A percentile compares a stretch with the other conserved stretches of the same genome.
Conservation (phyloP, 2,888 invertebrate species). For the Drosophila fungiperda region DNA sequence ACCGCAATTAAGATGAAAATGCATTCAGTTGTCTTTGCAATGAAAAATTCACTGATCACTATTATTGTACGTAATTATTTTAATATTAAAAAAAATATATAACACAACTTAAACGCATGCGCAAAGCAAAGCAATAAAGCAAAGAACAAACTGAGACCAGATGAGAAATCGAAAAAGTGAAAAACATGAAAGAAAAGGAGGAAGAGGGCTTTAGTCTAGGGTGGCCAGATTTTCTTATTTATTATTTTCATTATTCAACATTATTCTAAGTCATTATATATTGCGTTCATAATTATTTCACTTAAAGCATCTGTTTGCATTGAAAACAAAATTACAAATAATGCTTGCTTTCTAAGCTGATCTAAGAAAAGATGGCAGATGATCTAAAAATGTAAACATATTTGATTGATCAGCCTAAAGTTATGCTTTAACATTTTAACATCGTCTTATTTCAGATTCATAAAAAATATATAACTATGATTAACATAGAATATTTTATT, state of each 20-base stretch:
- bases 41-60: background rate
- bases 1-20: background rate
- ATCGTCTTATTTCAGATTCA: background rate
- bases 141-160: background rate
- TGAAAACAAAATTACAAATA: background rate
- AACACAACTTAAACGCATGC: conserved; percentile 1
- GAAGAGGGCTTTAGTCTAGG: background rate
- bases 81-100: background rate
- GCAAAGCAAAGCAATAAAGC: background rate
- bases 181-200: background rate
- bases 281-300: background rate
- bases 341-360: background rate
- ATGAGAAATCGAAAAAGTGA: background rate
- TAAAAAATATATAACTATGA: background rate
- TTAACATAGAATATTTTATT: background rate
- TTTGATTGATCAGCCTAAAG: conserved; percentile 32
- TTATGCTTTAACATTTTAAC: conserved; percentile 30
- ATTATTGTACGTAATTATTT: background rate
- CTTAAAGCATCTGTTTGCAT: background rate
- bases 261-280: background rate
- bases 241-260: background rate
- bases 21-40: background rate
- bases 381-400: background rate
- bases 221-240: background rate
- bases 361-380: background rate